Evolutionary conservation across 2,888 invertebrate species (phyloP).

Genomic region (Acrocyrtus sp.): DNA sequence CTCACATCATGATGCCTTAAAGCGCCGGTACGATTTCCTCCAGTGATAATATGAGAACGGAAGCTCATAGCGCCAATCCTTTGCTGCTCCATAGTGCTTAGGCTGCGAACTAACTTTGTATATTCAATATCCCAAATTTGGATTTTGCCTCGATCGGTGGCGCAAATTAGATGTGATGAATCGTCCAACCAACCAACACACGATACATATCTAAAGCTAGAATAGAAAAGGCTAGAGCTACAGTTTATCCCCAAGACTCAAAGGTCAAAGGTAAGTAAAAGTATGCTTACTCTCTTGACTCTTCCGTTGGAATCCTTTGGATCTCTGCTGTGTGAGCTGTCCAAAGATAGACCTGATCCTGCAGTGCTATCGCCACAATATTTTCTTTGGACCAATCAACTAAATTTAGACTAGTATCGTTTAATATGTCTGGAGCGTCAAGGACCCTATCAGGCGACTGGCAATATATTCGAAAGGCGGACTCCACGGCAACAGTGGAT

Average conservation of each 20-base stretch:
- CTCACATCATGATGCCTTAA: too few species aligned
- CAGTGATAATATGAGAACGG: too few species aligned
- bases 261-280: too few species aligned
- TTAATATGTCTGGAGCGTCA: conserved; percentile 96
- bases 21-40: too few species aligned
- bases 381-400: conserved; percentile 95
- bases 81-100: too few species aligned
- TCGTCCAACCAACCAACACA: too few species aligned
- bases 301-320: conserved; percentile 64
- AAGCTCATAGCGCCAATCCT: too few species aligned
- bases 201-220: too few species aligned
- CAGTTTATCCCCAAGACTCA: neutral
- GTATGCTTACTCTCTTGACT: conserved; percentile 34
- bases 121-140: too few species aligned
- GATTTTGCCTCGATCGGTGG: too few species aligned
- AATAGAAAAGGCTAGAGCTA: neutral
- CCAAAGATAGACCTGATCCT: conserved; percentile 88
- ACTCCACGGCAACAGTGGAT: conserved; percentile 69
- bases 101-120: too few species aligned
- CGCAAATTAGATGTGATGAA: too few species aligned
- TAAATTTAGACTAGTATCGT: conserved; percentile 96
- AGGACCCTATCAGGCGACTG: conserved; percentile 93
- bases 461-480: conserved; percentile 78
- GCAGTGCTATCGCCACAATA: conserved; percentile 91
- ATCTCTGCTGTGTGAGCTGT: conserved; percentile 91